Conservation (phyloP, 2,888 invertebrate species). For the Aradus depressus region DNA sequence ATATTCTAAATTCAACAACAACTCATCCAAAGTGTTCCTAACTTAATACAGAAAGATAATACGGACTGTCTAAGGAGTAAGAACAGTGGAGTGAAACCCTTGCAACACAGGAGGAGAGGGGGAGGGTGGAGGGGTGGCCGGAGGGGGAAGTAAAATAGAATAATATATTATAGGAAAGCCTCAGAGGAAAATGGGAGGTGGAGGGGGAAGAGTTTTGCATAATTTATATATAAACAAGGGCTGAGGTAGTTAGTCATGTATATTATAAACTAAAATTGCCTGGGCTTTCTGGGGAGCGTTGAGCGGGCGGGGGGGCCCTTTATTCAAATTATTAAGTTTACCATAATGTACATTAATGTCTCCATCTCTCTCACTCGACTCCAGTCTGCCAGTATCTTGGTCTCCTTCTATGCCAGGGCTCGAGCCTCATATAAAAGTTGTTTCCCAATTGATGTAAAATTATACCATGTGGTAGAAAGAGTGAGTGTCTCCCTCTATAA, state of each 20-base stretch:
- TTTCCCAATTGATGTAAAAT: constrained; percentile 16
- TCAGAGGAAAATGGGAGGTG: constrained; percentile 16
- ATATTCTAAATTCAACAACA: too few species aligned
- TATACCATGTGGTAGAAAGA: constrained; percentile 10
- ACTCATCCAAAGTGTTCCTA: too few species aligned
- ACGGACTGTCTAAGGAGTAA: too few species aligned
- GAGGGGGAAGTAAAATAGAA: constrained; percentile 20
- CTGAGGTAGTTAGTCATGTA: constrained; percentile 24
- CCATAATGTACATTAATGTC: constrained; percentile 16
- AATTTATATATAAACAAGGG: constrained; percentile 28
- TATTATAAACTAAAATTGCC: constrained; percentile 24
- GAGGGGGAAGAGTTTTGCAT: constrained; percentile 22
- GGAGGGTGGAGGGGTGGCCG: neutral
- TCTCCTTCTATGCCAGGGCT: neutral
- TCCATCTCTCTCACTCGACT: neutral
- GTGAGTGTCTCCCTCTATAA: constrained; percentile 12
- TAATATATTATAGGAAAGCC: constrained; percentile 22
- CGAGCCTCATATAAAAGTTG: constrained; percentile 14
- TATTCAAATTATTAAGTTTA: constrained; percentile 24
- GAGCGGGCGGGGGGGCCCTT: constrained; percentile 5
- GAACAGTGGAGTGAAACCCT: too few species aligned
- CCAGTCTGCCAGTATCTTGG: neutral
- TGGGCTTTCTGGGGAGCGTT: constrained; percentile 1
- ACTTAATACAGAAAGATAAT: too few species aligned
- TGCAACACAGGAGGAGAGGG: neutral